Percentiles rank a stretch among this genome's conserved stretches.
These are phyloP conservation scores for Mantis religiosa DNA, from an alignment of 2,888 invertebrate species.

Conservation along the genomic window DNA sequence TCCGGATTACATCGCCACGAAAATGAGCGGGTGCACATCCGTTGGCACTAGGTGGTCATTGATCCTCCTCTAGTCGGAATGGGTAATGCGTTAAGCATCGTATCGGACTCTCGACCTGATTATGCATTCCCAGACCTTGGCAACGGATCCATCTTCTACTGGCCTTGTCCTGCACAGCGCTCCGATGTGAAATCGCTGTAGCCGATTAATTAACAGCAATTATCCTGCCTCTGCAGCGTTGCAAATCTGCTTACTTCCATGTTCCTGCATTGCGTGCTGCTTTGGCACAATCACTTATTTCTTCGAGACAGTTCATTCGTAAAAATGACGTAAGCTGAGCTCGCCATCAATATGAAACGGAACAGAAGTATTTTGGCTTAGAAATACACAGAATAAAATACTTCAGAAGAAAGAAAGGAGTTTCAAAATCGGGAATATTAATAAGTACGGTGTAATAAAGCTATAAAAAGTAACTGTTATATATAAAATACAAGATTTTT, in stretches of 20 bases:
- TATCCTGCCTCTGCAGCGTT: neutral
- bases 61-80: neutral
- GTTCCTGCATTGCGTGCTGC: too few species aligned
- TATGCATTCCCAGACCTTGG: neutral
- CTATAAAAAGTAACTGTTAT: too few species aligned
- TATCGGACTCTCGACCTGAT: neutral
- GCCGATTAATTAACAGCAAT: neutral
- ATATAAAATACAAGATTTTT: too few species aligned
- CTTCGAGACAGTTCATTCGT: too few species aligned
- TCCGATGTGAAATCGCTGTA: neutral
- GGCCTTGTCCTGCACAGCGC: neutral
- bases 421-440: too few species aligned
- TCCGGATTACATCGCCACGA: neutral
- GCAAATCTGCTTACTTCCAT: neutral
- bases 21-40: neutral
- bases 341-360: too few species aligned
- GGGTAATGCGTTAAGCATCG: neutral
- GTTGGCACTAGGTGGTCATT: neutral
- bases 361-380: too few species aligned
- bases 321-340: too few species aligned
- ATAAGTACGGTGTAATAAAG: too few species aligned
- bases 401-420: too few species aligned
- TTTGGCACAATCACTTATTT: too few species aligned
- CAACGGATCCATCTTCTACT: neutral
- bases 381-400: too few species aligned